Evolutionary conservation across 2,797 vertebrate genomes (phyloP), one percentile per base, ranked within the genome.

Genomic region (Morus bassanus): DNA sequence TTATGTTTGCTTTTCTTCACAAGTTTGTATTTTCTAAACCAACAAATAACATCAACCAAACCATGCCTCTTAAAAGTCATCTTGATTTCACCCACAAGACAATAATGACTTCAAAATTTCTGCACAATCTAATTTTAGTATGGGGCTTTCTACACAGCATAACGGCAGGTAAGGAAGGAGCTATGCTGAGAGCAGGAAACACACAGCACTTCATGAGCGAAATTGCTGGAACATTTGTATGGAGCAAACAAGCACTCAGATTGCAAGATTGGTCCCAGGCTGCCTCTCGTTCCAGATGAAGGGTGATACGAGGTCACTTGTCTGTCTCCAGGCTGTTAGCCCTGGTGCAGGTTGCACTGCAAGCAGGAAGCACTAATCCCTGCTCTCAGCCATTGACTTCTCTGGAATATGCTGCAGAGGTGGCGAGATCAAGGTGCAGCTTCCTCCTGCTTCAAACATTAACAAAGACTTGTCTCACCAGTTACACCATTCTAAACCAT

Each of bases 391-490:
- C 41, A 12, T 13, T 33, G 37, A 18, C 53, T 46, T 35, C 67
- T 64, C 37, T 72, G 31, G 43, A 27, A 41, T n/a, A 27, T 0
- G 0, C 14, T 0, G 0, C 14, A 64, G 35, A 43, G 8, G 0
- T 33, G 37, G 6, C 39, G 51, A 63, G 37, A 50, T 35, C 16
- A 53, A 14, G 18, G 25, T 33, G 18, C 35, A 39, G 5, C 15
- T 79, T 90, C 59, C 37, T 86, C 31, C n/a, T 41, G 6, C 37
- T 92, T 64, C 39, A 77, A 27, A 39, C 23, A 14, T 41, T 59
- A n/a, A 11, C 14, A 31, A 11, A 54, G 33, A 2, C 4, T 73
- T 80, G 4, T 79, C 24, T 82, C 21, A 51, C 23, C 18, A 28
- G 13, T 76, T 46, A 30, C 2, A 43, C 8, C 11, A 8, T 45